A percentile compares a stretch with the other conserved stretches of the same genome.
These are phyloP conservation scores for Araneus ventricosus DNA, from an alignment of 1,140 invertebrate genomes.

Conservation along the genomic window DNA sequence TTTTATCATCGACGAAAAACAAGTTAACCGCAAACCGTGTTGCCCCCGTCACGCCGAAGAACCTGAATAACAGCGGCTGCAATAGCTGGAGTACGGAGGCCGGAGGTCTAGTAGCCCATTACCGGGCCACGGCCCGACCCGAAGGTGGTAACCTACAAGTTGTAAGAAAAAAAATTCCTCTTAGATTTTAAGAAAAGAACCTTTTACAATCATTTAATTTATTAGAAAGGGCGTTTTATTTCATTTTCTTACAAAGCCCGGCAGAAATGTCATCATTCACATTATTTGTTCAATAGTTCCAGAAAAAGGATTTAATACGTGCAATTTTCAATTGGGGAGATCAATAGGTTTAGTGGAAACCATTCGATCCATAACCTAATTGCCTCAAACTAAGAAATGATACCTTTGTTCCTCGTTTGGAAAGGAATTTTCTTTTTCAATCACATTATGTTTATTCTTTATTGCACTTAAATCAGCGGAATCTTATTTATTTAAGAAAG, in stretches of 20 bases:
- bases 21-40: too few species aligned
- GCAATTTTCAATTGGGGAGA: background rate
- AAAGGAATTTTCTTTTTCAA: background rate
- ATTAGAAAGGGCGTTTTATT: background rate
- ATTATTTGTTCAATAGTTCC: conserved; percentile 3
- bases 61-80: too few species aligned
- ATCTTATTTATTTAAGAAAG: background rate
- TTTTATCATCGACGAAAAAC: too few species aligned
- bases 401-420: background rate
- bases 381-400: background rate
- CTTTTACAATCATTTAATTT: background rate
- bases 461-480: background rate
- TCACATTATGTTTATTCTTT: conserved; percentile 1
- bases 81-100: too few species aligned
- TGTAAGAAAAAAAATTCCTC: background rate
- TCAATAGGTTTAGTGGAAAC: background rate
- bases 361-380: background rate
- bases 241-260: background rate
- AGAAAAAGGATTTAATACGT: background rate
- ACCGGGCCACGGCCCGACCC: too few species aligned
- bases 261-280: background rate
- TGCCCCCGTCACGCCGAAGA: too few species aligned
- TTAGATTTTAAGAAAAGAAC: background rate
- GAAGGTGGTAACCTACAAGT: too few species aligned
- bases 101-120: too few species aligned